Conservation (phyloP, 2,888 invertebrate species). For the Mesorhabditis belari region DNA sequence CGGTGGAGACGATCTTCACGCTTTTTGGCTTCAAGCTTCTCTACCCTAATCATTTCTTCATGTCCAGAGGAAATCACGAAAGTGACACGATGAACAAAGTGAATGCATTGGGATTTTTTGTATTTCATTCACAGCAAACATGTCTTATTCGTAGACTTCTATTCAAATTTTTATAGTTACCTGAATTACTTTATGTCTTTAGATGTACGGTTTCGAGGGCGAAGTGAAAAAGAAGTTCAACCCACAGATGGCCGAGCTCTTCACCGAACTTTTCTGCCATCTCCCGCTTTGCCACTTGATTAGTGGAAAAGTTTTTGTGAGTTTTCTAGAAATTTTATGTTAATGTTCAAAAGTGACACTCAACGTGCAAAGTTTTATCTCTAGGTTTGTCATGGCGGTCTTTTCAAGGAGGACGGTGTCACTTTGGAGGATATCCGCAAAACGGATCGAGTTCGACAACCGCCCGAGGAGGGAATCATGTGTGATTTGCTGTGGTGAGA, state of each 20-base stretch:
- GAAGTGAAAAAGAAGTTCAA: constrained; percentile 91
- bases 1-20: constrained; percentile 95
- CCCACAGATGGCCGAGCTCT: constrained; percentile 86
- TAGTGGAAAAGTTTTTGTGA: constrained; percentile 71
- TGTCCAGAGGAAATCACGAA: constrained; percentile 98
- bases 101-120: neutral
- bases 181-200: neutral
- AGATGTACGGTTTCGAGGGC: constrained; percentile 95
- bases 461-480: constrained; percentile 93
- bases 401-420: constrained; percentile 83
- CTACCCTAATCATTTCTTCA: constrained; percentile 88
- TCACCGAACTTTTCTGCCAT: constrained; percentile 97
- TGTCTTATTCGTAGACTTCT: too few relatives aligned
- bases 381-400: constrained; percentile 94
- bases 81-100: constrained; percentile 81
- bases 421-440: constrained; percentile 80
- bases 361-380: neutral
- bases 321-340: constrained; percentile 9
- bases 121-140: too few relatives aligned
- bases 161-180: too few relatives aligned
- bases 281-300: constrained; percentile 90
- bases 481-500: constrained; percentile 87
- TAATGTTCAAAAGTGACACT: neutral
- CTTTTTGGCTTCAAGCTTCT: constrained; percentile 90
- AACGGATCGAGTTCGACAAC: constrained; percentile 85